These are phyloP conservation scores for Seriola quinqueradiata DNA, from an alignment of 2,113 vertebrate species.

Conservation along the genomic window DNA sequence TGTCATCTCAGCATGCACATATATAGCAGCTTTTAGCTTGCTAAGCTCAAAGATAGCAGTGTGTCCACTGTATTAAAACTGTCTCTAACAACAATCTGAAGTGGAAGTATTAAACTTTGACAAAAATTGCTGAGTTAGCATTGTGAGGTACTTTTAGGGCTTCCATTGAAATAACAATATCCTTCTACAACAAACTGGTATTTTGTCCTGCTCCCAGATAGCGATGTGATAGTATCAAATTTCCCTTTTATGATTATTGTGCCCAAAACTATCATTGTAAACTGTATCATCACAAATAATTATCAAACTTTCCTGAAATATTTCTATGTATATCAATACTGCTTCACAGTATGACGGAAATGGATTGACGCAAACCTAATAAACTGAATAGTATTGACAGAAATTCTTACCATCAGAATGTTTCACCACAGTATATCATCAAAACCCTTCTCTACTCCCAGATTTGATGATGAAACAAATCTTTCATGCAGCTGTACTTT, in stretches of 20 bases:
- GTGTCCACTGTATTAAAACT: not conserved
- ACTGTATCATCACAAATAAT: not conserved
- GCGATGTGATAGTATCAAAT: not conserved
- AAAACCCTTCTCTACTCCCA: not conserved
- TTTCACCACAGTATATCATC: not conserved
- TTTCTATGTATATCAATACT: too few species aligned
- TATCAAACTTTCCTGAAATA: not conserved
- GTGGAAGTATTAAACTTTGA: not conserved
- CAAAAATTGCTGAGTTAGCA: not conserved
- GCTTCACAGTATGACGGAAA: not conserved
- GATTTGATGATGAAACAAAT: not conserved
- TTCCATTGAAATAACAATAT: not conserved
- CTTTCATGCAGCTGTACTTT: too few species aligned
- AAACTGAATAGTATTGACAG: not conserved
- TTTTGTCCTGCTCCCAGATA: not conserved
- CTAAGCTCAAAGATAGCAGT: not conserved
- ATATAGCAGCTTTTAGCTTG: not conserved
- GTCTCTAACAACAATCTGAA: too few species aligned
- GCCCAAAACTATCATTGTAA: not conserved
- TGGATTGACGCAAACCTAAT: not conserved
- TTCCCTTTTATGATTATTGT: not conserved
- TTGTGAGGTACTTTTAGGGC: not conserved
- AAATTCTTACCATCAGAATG: not conserved
- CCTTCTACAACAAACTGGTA: not conserved
- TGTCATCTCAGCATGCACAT: not conserved